Evolutionary conservation across 2,797 vertebrate species (phyloP).

Genomic region (Percopsis omiscomaycus): DNA sequence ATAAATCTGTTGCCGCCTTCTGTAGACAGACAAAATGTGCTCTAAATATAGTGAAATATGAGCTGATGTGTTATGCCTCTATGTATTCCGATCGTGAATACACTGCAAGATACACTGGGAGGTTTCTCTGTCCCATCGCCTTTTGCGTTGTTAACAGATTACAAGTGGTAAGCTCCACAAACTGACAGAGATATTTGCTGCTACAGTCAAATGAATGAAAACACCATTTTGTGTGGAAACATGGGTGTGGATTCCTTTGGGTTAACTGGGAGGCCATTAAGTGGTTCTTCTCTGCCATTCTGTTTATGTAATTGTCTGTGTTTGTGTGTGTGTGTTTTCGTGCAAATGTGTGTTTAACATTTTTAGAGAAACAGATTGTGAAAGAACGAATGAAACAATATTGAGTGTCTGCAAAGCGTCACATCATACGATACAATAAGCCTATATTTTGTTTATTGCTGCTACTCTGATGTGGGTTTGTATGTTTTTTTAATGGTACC

Average conservation of each 20-base stretch:
- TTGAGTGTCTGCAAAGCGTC: slow-evolving; percentile 13
- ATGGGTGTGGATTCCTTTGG: slow-evolving; percentile 43
- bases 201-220: slow-evolving; percentile 49
- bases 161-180: slow-evolving; percentile 25
- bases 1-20: background rate
- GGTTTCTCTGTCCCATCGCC: slow-evolving; percentile 1
- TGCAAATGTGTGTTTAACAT: background rate
- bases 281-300: slow-evolving; percentile 21
- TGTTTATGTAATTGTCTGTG: slow-evolving; percentile 38
- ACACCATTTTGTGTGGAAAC: slow-evolving; percentile 55
- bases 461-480: slow-evolving; percentile 59
- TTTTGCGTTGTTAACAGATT: slow-evolving; percentile 43
- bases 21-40: background rate
- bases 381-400: slow-evolving; percentile 7
- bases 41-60: slow-evolving; percentile 1
- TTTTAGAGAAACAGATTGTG: background rate
- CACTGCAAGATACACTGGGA: background rate
- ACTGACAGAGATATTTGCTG: slow-evolving; percentile 41
- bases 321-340: slow-evolving; percentile 25
- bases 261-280: slow-evolving; percentile 42
- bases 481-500: slow-evolving; percentile 30
- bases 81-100: too few relatives aligned
- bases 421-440: slow-evolving; percentile 35
- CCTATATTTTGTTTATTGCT: slow-evolving; percentile 55
- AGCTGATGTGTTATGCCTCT: background rate